phyloP scores from a whole-genome alignment of 2,888 invertebrate species.

The Nomada ruficornis region DNA sequence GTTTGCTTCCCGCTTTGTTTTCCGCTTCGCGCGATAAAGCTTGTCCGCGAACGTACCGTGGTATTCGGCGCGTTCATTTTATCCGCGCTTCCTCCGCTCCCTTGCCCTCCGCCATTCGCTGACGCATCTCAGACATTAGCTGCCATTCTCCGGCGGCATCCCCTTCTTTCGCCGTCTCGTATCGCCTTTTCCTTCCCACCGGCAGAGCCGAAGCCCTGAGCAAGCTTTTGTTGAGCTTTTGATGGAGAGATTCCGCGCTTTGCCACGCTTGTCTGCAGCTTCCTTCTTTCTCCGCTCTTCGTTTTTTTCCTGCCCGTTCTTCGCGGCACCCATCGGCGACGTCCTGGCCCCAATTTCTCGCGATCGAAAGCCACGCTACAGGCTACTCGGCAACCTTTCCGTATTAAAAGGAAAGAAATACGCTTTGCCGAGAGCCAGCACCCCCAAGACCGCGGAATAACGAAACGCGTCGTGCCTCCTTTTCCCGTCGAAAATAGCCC shows the following conservation, averaged over 20 bases:
- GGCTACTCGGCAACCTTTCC: conserved; percentile 49
- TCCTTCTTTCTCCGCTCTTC: conserved; percentile 31
- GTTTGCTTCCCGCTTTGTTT: not conserved
- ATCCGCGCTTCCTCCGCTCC: conserved; percentile 41
- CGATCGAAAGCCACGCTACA: conserved; percentile 61
- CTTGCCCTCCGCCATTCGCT: conserved; percentile 51
- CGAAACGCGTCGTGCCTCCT: not conserved
- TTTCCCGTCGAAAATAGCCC: not conserved
- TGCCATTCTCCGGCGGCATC: conserved; percentile 65
- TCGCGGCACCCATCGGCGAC: conserved; percentile 53
- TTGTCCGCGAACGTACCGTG: conserved; percentile 42
- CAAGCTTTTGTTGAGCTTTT: conserved; percentile 76
- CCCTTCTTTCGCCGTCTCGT: conserved; percentile 44
- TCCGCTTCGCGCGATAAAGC: conserved; percentile 28
- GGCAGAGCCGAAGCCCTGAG: conserved; percentile 63
- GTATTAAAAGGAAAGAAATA: conserved; percentile 34
- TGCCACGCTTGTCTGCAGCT: conserved; percentile 70
- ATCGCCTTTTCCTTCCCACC: conserved; percentile 43
- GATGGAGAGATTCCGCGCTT: conserved; percentile 75
- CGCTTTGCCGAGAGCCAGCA: conserved; percentile 25
- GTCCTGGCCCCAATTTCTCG: conserved; percentile 66
- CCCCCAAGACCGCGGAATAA: not conserved
- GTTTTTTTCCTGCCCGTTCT: not conserved
- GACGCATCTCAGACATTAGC: conserved; percentile 73
- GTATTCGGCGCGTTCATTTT: conserved; percentile 43